phyloP scores from a whole-genome alignment of 2,113 vertebrate genomes.

The Tyto alba region DNA sequence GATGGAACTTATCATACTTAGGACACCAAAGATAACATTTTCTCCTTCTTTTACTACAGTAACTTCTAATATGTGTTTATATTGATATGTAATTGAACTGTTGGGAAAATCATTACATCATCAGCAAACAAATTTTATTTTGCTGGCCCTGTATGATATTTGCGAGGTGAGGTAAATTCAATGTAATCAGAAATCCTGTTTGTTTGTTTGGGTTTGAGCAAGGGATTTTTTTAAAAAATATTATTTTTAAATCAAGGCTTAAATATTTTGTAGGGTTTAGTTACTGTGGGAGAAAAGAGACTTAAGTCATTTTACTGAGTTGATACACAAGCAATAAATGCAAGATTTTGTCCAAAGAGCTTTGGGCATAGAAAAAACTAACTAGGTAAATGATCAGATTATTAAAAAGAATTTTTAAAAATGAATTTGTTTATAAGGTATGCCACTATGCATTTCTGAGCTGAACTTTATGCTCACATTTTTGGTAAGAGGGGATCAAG shows the following conservation, averaged over 20 bases:
- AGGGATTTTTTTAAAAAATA: background rate
- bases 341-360: background rate
- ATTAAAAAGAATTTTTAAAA: background rate
- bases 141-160: background rate
- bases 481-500: background rate
- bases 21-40: background rate
- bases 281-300: background rate
- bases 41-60: background rate
- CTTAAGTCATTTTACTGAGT: background rate
- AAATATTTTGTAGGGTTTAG: background rate
- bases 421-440: background rate
- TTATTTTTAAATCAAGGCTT: background rate
- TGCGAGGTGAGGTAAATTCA: background rate
- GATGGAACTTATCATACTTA: background rate
- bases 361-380: background rate
- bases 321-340: background rate
- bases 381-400: background rate
- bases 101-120: background rate
- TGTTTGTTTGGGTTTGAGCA: background rate
- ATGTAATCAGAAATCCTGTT: background rate
- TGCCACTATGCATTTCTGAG: background rate
- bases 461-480: background rate
- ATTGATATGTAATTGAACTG: background rate
- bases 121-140: background rate
- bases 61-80: background rate